These are phyloP conservation scores for Microplitis mediator DNA, from an alignment of 1,140 invertebrate genomes.

Conservation along the genomic window DNA sequence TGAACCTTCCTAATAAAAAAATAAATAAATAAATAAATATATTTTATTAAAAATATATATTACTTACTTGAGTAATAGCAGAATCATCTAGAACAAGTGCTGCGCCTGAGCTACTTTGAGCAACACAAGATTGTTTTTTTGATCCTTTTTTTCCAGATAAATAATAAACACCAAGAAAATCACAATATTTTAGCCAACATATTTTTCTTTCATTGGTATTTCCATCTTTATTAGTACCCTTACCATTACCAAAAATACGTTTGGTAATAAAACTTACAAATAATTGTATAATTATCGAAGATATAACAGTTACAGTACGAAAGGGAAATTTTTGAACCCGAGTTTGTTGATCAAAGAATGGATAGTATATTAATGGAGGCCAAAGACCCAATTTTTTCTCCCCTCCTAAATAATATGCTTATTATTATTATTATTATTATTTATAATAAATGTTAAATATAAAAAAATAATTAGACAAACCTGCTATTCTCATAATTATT, in stretches of 20 bases:
- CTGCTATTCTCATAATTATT: constrained; percentile 70
- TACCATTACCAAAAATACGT: constrained; percentile 57
- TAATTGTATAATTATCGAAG: constrained; percentile 67
- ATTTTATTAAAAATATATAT: background rate
- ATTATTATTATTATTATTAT: constrained; percentile 24
- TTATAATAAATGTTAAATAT: background rate
- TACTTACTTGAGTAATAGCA: constrained; percentile 39
- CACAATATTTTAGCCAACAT: constrained; percentile 60
- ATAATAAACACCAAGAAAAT: constrained; percentile 56
- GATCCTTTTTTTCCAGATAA: constrained; percentile 43
- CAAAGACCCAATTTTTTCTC: constrained; percentile 68
- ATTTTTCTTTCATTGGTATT: constrained; percentile 50
- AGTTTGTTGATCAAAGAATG: constrained; percentile 64
- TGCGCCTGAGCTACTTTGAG: constrained; percentile 57
- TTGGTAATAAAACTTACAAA: constrained; percentile 65
- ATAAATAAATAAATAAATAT: background rate
- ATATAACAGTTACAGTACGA: constrained; percentile 66
- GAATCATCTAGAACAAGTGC: constrained; percentile 52
- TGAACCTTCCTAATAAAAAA: constrained; percentile 28
- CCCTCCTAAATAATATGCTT: constrained; percentile 58
- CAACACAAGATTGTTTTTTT: constrained; percentile 51
- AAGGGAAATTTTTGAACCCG: constrained; percentile 68
- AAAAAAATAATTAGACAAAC: constrained; percentile 47
- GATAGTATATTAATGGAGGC: constrained; percentile 69
- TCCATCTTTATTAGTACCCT: no score